Conservation (phyloP, 53 echinoderm and acorn worm species). For the Paelopatides confundens region DNA sequence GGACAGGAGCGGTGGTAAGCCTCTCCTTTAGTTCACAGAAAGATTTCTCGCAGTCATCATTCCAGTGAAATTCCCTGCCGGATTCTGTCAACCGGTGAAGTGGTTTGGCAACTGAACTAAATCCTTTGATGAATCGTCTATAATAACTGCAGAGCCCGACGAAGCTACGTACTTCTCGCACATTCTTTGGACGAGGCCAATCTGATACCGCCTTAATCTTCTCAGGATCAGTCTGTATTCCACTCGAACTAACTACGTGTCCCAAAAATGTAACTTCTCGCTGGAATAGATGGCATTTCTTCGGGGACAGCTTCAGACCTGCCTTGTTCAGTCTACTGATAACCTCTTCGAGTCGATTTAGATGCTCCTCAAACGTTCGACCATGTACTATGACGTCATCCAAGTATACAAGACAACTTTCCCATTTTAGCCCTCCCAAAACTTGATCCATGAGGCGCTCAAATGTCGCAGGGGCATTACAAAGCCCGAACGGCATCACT, state of each 20-base stretch:
- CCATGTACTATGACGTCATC: constrained; percentile 2
- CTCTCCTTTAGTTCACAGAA: constrained; percentile 20
- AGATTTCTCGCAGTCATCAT: not conserved
- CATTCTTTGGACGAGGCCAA: constrained; percentile 2
- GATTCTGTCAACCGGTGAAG: not conserved
- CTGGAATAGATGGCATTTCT: constrained; percentile 2
- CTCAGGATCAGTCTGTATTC: not conserved
- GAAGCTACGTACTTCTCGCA: constrained; percentile 21
- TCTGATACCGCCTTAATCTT: not conserved
- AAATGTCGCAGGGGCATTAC: constrained; percentile 7
- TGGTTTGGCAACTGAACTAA: constrained; percentile 3
- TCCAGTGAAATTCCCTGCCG: not conserved
- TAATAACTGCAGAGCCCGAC: constrained; percentile 29
- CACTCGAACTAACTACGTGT: not conserved
- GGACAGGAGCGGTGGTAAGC: not conserved
- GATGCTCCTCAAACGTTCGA: not conserved
- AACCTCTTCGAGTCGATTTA: not conserved
- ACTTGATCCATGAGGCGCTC: constrained; percentile 15
- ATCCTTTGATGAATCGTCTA: not conserved
- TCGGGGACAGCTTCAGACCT: constrained; percentile 11
- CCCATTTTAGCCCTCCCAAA: not conserved
- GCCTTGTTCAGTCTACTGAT: not conserved
- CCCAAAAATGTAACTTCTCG: constrained; percentile 10
- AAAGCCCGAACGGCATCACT: constrained; percentile 21
- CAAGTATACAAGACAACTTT: constrained; percentile 17